Base-by-base conservation (phyloP, 2,797 vertebrate species). In the Malacoctenus gilli region DNA sequence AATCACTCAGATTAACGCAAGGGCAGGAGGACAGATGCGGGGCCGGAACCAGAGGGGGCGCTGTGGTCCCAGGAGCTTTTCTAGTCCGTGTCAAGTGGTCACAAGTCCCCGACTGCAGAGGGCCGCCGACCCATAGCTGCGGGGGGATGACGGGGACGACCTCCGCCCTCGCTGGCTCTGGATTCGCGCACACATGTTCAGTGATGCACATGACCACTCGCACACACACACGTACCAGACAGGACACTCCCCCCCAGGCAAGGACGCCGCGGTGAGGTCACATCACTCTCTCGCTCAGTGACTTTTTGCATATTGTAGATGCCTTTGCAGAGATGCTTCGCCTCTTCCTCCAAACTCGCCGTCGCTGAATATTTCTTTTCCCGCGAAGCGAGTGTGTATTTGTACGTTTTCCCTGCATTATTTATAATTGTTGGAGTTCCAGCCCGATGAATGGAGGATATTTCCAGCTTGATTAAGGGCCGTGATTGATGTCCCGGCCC, bases 211-310 rank as follows among this genome's bases (percentile, higher is more conserved):
- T 40, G 11, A 32, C 8, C 30, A 36, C 40, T 53, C 22, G 13
- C 12, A 55, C 16, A 21, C 37, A 52, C 18, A 52, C 32, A 34
- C 7, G 35, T 16, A 49, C 12, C 72, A 62, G 46, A 66, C 59
- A 60, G 59, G 60, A 67, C 61, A 61, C 50, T 25, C n/a, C n/a
- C n/a, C n/a, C n/a, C 60, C 58, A 67, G 80, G 85, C 75, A 88
- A 89, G 86, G 86, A 53, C 80, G 52, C 63, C 40, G 63, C 48
- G 38, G 74, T 38, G 61, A 75, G 83, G 83, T 85, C 83, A 75
- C 61, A 49, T 59, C 58, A 28, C 40, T 55, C 55, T 49, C 51
- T 18, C 51, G 66, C 69, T 68, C 69, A 47, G 21, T 53, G 65
- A 55, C 30, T 51, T 61, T 80, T 41, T 72, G 53, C 68, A 38